Conservation (phyloP, 2,797 vertebrate genomes). For the Rhynchonycteris naso region DNA sequence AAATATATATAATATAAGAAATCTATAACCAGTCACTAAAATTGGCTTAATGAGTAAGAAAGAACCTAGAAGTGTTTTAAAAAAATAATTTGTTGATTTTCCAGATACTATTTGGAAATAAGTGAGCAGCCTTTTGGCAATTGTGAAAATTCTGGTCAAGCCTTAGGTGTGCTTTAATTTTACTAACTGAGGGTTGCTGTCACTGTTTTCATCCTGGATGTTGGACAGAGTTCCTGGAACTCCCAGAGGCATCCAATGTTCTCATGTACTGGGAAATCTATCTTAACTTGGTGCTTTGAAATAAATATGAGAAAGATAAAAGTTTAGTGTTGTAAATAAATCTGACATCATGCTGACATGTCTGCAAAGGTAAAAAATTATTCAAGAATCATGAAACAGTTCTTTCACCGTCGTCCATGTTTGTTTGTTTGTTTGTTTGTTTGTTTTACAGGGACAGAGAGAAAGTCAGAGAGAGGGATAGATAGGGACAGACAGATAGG, state of each 20-base stretch:
- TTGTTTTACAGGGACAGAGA: too few relatives aligned
- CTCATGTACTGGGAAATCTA: background rate
- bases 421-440: too few relatives aligned
- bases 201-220: background rate
- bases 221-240: background rate
- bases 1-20: background rate
- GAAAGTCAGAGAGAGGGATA: too few relatives aligned
- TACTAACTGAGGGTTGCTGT: slow-evolving; percentile 11
- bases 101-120: slow-evolving; percentile 21
- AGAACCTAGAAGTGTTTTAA: background rate
- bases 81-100: background rate
- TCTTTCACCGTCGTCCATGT: background rate
- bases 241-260: background rate
- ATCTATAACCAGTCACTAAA: background rate
- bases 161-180: background rate
- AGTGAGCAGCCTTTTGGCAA: background rate
- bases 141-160: background rate
- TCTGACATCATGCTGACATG: slow-evolving; percentile 60
- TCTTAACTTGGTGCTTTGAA: slow-evolving; percentile 55
- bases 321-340: slow-evolving; percentile 58
- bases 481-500: too few relatives aligned
- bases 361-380: slow-evolving; percentile 61
- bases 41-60: background rate
- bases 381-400: slow-evolving; percentile 51
- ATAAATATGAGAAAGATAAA: slow-evolving; percentile 48